These are phyloP conservation scores for Engystomops pustulosus DNA, from an alignment of 2,113 vertebrate genomes.

Conservation along the genomic window DNA sequence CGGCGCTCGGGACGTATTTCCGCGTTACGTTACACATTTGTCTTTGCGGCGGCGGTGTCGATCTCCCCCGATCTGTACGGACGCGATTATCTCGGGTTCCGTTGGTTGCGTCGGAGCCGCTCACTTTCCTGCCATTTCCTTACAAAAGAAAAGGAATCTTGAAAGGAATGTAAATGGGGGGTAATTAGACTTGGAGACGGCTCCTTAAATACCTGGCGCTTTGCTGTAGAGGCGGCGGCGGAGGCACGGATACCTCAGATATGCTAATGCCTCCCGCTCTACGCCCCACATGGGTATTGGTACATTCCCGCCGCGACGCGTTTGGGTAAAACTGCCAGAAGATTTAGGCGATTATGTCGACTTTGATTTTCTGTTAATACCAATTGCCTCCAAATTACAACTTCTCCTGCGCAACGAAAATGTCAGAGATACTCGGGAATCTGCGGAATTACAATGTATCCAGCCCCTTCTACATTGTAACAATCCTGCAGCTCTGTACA, in stretches of 20 bases:
- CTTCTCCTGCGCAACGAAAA: constrained; percentile 62
- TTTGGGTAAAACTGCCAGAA: constrained; percentile 62
- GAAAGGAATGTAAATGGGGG: constrained; percentile 67
- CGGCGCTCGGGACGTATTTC: constrained; percentile 15
- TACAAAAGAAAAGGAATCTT: constrained; percentile 61
- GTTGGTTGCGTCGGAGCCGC: constrained; percentile 34
- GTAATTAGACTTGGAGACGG: constrained; percentile 70
- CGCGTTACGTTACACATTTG: constrained; percentile 51
- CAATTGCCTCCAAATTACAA: constrained; percentile 65
- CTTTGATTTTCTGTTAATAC: constrained; percentile 68
- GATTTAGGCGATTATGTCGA: constrained; percentile 67
- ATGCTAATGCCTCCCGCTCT: constrained; percentile 65
- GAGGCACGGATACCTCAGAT: constrained; percentile 66
- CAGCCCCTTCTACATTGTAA: too few relatives aligned
- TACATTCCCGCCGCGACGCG: constrained; percentile 60
- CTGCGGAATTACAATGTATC: too few relatives aligned
- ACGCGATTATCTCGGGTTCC: constrained; percentile 48
- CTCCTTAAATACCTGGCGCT: constrained; percentile 70
- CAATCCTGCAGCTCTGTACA: too few relatives aligned
- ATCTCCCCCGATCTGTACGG: constrained; percentile 50
- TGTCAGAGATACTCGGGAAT: too few relatives aligned
- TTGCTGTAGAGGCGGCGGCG: constrained; percentile 66
- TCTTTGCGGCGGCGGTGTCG: constrained; percentile 36
- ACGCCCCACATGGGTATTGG: constrained; percentile 61
- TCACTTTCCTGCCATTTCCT: constrained; percentile 23